phyloP scores from a whole-genome alignment of 2,113 vertebrate genomes.

The Protobothrops mucrosquamatus region DNA sequence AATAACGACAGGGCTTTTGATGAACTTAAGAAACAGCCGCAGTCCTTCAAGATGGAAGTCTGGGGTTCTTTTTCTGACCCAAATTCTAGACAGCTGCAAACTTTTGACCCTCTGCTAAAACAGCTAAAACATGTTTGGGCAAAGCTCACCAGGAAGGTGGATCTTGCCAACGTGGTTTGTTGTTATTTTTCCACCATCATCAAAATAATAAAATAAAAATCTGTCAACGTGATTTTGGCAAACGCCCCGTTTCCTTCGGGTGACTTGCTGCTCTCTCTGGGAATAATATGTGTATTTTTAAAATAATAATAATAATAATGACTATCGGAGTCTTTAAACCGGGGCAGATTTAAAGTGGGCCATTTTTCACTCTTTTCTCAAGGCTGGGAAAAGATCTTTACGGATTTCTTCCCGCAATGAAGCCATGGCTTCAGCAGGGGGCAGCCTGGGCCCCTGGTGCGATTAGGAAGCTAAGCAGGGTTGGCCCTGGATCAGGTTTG shows the following conservation, averaged over 20 bases:
- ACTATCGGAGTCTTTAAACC: neutral
- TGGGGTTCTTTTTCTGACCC: neutral
- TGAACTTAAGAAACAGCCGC: neutral
- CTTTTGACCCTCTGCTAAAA: neutral
- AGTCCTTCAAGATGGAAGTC: neutral
- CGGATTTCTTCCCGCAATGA: neutral
- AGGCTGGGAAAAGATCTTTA: neutral
- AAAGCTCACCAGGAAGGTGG: neutral
- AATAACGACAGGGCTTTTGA: neutral
- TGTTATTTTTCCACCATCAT: neutral
- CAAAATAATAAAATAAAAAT: neutral
- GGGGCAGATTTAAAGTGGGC: neutral
- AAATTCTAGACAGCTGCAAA: neutral
- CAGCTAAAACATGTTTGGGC: neutral
- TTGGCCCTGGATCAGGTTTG: neutral
- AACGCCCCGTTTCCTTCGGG: neutral
- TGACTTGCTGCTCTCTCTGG: neutral
- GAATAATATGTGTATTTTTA: neutral
- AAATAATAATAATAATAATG: neutral
- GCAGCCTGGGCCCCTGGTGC: neutral
- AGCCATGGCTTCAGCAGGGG: neutral
- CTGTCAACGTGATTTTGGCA: neutral
- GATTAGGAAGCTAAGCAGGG: neutral
- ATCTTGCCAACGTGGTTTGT: neutral
- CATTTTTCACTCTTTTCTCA: neutral